A percentile compares a stretch with the other conserved stretches of the same genome.
phyloP scores from a whole-genome alignment of 64 coral and sea anemone genomes.

The Hydrozoanthus tunicans region DNA sequence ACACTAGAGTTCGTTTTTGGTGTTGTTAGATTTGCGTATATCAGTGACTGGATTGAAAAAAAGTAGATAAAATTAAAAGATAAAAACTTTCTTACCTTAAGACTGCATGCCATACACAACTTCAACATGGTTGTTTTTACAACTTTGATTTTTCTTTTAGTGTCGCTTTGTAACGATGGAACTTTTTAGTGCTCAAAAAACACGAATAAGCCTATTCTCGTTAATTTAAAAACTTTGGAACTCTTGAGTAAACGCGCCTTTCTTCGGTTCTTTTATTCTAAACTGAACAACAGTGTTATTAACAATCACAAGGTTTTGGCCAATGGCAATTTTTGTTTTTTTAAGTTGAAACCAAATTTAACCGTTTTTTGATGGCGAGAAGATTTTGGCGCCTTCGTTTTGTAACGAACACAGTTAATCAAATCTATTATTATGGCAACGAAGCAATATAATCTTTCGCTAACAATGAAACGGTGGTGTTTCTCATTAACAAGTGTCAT shows the following conservation, averaged over 20 bases:
- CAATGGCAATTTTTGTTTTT: background rate
- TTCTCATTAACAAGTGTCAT: conserved; percentile 1
- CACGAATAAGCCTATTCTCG: background rate
- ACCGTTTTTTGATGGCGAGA: conserved; percentile 35
- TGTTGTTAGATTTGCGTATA: no score
- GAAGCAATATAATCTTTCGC: background rate
- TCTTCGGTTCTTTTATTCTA: background rate
- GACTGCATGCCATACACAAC: conserved; percentile 46
- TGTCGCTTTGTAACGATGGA: background rate
- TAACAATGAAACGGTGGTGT: conserved; percentile 22
- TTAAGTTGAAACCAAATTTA: background rate
- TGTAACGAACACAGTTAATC: conserved; percentile 23
- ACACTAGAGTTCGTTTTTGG: no score
- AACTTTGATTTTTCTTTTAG: background rate
- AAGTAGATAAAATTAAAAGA: no score
- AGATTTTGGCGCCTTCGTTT: conserved; percentile 15
- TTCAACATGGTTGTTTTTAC: conserved; percentile 22
- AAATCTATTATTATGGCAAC: conserved; percentile 39
- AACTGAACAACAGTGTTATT: conserved; percentile 8
- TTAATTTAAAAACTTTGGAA: background rate
- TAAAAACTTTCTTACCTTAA: conserved; percentile 7
- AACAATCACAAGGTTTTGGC: background rate
- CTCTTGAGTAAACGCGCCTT: background rate
- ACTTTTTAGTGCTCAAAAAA: background rate
- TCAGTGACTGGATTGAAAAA: no score